Evolutionary conservation across 2,113 vertebrate genomes (phyloP).

Genomic region (Peromyscus californicus): DNA sequence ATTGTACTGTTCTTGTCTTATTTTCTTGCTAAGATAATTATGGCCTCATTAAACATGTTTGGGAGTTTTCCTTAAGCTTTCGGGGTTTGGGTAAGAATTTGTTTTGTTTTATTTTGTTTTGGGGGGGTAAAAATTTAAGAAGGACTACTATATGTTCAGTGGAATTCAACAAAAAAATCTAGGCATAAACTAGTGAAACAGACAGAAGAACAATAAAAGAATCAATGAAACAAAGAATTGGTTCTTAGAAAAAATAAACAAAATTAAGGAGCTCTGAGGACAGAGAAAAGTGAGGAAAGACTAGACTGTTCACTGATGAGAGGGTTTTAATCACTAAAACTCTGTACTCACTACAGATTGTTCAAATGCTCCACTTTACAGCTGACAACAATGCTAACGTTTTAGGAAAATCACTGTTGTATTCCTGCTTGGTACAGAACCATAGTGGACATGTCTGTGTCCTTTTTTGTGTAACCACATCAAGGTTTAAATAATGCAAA

Average conservation of each 20-base stretch:
- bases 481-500: background rate
- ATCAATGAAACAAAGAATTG: background rate
- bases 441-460: background rate
- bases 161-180: background rate
- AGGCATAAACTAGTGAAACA: background rate
- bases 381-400: background rate
- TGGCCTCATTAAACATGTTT: background rate
- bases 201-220: background rate
- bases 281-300: background rate
- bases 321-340: background rate
- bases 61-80: background rate
- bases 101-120: background rate
- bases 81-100: background rate
- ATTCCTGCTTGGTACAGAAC: background rate
- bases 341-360: background rate
- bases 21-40: background rate
- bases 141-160: background rate
- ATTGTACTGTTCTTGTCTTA: background rate
- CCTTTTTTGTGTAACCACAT: background rate
- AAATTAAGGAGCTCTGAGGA: background rate
- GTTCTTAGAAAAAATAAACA: background rate
- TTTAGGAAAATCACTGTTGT: background rate
- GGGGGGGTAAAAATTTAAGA: background rate
- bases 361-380: background rate
- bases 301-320: background rate